phyloP scores from a whole-genome alignment of 2,113 vertebrate genomes.

The rabbit (Oryctolagus cuniculus) region mOryCun1.1 NC_091447.1:35368501-35369000 shows the following conservation, averaged over 20 bases:
- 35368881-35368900: not conserved
- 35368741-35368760: not conserved
- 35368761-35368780: not conserved
- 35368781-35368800: not conserved
- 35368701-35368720: not conserved
- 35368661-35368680: not conserved
- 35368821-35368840: not conserved
- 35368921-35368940: not conserved
- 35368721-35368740: not conserved
- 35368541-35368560: not conserved
- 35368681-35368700: not conserved
- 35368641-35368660: not conserved
- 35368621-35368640: not conserved
- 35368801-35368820: not conserved
- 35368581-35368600: not conserved
- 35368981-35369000: conserved; percentile 46
- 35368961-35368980: conserved; percentile 53
- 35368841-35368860: not conserved
- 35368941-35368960: conserved; percentile 46
- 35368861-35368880: not conserved
- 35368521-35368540: not conserved
- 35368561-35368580: not conserved
- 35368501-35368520: not conserved
- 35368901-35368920: not conserved
- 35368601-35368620: not conserved